phyloP scores from a whole-genome alignment of 1,140 invertebrate genomes.

The Calliphora vicina region DNA sequence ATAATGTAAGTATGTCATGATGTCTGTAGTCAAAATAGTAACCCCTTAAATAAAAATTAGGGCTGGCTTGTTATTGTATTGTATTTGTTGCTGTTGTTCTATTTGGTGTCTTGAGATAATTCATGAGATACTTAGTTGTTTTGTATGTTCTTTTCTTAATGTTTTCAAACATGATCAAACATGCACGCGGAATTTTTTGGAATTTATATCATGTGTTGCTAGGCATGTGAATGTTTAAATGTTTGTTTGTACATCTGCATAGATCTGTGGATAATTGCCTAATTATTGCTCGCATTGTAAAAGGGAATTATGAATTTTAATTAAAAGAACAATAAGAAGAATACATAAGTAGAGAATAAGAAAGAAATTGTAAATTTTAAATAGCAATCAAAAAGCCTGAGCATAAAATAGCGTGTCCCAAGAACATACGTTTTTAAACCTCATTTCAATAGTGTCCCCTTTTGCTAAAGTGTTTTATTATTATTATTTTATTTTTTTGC shows the following conservation, averaged over 20 bases:
- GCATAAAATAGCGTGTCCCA: background rate
- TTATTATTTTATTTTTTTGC: no score
- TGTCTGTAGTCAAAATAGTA: constrained; percentile 1
- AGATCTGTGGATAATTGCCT: background rate
- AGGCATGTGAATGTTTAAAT: background rate
- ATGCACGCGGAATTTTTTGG: background rate
- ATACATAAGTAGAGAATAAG: background rate
- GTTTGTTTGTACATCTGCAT: background rate
- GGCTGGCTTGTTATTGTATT: background rate
- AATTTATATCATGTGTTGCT: background rate
- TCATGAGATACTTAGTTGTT: no score
- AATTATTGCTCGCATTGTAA: background rate
- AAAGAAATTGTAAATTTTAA: background rate
- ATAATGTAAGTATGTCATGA: background rate
- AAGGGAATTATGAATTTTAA: background rate
- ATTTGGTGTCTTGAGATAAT: background rate
- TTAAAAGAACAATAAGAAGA: no score
- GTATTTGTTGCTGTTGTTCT: background rate
- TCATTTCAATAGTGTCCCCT: no score
- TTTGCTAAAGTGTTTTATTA: no score
- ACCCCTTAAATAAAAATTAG: background rate
- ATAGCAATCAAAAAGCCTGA: no score
- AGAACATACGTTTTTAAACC: background rate
- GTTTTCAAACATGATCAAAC: constrained; percentile 4
- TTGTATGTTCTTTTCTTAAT: background rate